A percentile compares a stretch with the other conserved stretches of the same genome.
These are phyloP conservation scores for Rynchops niger DNA, from an alignment of 2,113 vertebrate species.

Conservation along the genomic window DNA sequence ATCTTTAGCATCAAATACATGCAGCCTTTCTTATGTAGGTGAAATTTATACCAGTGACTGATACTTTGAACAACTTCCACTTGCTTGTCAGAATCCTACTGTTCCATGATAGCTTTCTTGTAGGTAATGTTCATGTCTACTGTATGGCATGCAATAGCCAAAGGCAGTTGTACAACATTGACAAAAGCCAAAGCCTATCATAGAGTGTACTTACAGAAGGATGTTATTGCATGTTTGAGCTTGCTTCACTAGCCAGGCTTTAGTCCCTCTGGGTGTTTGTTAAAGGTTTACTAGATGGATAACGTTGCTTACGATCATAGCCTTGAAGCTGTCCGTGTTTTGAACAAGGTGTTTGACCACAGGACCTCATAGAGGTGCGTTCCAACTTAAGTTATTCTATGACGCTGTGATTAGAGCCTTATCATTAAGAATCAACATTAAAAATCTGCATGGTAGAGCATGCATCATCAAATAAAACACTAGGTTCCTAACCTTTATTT, in stretches of 20 bases:
- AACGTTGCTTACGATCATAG: not conserved
- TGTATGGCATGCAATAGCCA: not conserved
- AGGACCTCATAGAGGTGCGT: not conserved
- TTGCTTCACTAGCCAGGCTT: not conserved
- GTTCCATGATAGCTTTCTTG: not conserved
- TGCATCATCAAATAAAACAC: not conserved
- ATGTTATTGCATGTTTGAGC: not conserved
- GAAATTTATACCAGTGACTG: not conserved
- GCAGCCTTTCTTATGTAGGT: not conserved
- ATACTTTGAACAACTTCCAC: not conserved
- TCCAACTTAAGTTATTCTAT: not conserved
- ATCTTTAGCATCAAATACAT: not conserved
- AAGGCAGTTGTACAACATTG: not conserved
- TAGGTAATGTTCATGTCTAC: not conserved
- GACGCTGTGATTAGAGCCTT: not conserved
- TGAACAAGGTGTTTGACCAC: not conserved
- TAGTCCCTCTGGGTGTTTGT: not conserved
- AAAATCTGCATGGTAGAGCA: not conserved
- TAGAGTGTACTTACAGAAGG: not conserved
- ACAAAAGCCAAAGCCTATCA: not conserved
- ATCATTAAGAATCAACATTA: not conserved
- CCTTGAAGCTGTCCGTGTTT: not conserved
- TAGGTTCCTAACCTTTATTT: not conserved
- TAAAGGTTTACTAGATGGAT: not conserved
- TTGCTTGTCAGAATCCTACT: not conserved